Conservation (phyloP, 2,888 invertebrate species). For the Athetis lepigone region DNA sequence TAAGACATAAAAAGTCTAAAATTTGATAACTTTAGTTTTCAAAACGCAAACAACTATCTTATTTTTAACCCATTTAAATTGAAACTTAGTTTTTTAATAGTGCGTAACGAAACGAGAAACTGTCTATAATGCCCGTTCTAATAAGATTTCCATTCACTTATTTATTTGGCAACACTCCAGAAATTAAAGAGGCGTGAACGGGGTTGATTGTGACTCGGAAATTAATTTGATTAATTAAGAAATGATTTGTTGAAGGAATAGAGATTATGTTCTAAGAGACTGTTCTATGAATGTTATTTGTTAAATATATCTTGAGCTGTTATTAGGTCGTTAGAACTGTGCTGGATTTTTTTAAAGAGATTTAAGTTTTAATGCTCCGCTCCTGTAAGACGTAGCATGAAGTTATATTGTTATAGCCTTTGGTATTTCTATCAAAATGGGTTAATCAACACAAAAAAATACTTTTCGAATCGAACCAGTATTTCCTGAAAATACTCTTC, state of each 20-base stretch:
- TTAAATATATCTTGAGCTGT: slow-evolving; percentile 23
- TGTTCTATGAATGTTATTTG: slow-evolving; percentile 36
- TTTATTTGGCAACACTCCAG: slow-evolving; percentile 65
- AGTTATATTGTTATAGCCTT: too few relatives aligned
- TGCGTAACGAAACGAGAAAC: slow-evolving; percentile 6
- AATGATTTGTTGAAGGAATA: slow-evolving; percentile 51
- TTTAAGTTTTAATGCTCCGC: too few relatives aligned
- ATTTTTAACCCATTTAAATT: background rate
- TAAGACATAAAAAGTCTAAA: too few relatives aligned
- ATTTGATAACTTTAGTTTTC: too few relatives aligned
- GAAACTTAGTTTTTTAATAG: background rate
- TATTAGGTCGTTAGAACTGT: slow-evolving; percentile 3
- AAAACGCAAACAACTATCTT: background rate
- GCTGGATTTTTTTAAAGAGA: too few relatives aligned
- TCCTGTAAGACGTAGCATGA: too few relatives aligned
- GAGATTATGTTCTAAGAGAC: slow-evolving; percentile 32
- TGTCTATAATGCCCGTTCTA: slow-evolving; percentile 31
- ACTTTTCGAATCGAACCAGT: too few relatives aligned
- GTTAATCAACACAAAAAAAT: too few relatives aligned
- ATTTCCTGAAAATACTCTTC: too few relatives aligned
- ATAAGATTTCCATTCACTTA: slow-evolving; percentile 42
- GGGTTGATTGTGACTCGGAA: slow-evolving; percentile 47
- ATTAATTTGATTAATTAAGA: slow-evolving; percentile 62
- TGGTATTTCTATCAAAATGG: too few relatives aligned
- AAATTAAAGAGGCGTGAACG: slow-evolving; percentile 57